A percentile compares a stretch with the other conserved stretches of the same genome.
phyloP scores from a whole-genome alignment of 2,113 vertebrate genomes.

The Syrmaticus mikado region DNA sequence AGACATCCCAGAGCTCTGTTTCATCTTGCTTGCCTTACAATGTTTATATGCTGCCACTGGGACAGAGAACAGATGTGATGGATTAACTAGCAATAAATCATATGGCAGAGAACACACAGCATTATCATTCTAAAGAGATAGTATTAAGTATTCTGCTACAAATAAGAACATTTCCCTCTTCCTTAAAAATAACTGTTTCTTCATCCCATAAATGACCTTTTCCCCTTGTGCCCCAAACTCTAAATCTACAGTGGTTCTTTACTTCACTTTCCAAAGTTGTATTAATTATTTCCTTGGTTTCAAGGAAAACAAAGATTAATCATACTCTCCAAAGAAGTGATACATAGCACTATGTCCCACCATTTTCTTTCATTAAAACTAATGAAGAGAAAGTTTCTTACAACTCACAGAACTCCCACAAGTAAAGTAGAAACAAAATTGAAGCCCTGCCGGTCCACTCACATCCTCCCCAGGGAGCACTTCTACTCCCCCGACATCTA shows the following conservation, averaged over 20 bases:
- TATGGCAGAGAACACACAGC: slow-evolving; percentile 26
- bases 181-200: background rate
- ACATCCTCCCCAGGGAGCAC: slow-evolving; percentile 59
- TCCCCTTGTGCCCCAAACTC: background rate
- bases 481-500: slow-evolving; percentile 57
- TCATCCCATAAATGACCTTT: background rate
- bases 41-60: slow-evolving; percentile 65
- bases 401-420: slow-evolving; percentile 5
- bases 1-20: slow-evolving; percentile 60
- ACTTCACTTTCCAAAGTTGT: background rate
- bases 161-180: background rate
- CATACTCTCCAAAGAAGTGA: background rate
- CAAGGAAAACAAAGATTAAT: background rate
- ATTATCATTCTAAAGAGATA: slow-evolving; percentile 45
- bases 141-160: background rate
- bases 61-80: slow-evolving; percentile 68
- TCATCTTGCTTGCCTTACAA: slow-evolving; percentile 62
- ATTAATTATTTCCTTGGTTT: background rate
- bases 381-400: slow-evolving; percentile 53
- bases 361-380: slow-evolving; percentile 31
- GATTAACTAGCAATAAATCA: slow-evolving; percentile 72
- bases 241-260: background rate
- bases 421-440: slow-evolving; percentile 30
- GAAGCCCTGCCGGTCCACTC: slow-evolving; percentile 31
- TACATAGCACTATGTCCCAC: background rate